phyloP scores from a whole-genome alignment of 2,113 vertebrate genomes.

The Bubo scandiacus region DNA sequence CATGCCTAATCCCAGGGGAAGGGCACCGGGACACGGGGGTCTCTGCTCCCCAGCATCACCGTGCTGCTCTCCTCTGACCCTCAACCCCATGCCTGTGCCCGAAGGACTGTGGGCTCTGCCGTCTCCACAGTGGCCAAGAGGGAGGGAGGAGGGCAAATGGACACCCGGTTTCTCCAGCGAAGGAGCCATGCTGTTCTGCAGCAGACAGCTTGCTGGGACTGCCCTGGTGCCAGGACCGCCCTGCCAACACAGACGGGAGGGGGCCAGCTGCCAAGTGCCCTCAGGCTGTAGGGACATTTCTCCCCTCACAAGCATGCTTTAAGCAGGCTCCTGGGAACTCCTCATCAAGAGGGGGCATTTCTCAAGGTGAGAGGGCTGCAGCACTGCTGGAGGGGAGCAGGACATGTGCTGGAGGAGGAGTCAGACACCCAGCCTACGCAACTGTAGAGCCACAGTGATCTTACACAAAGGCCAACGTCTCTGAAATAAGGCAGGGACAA shows the following conservation, averaged over 20 bases:
- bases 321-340: neutral
- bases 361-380: neutral
- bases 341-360: neutral
- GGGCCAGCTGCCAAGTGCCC: neutral
- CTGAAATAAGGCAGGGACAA: neutral
- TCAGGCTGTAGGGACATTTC: neutral
- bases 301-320: too few species aligned
- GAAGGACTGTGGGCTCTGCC: too few species aligned
- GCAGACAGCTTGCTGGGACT: rapidly evolving
- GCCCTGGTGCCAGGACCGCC: neutral
- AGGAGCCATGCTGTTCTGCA: neutral
- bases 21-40: neutral
- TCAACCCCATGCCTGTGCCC: neutral
- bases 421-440: neutral
- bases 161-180: rapidly evolving
- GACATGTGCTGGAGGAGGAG: rapidly evolving
- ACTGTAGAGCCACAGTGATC: neutral
- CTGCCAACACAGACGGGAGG: too few species aligned
- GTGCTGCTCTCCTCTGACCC: rapidly evolving
- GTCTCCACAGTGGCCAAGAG: rapidly evolving
- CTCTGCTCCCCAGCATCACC: neutral
- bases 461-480: neutral
- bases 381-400: neutral
- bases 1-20: neutral
- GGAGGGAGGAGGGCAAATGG: neutral